Base-by-base conservation (phyloP, 37 sponge, comb jelly and placozoan species). In the Trichoplax adhaerens region DNA sequence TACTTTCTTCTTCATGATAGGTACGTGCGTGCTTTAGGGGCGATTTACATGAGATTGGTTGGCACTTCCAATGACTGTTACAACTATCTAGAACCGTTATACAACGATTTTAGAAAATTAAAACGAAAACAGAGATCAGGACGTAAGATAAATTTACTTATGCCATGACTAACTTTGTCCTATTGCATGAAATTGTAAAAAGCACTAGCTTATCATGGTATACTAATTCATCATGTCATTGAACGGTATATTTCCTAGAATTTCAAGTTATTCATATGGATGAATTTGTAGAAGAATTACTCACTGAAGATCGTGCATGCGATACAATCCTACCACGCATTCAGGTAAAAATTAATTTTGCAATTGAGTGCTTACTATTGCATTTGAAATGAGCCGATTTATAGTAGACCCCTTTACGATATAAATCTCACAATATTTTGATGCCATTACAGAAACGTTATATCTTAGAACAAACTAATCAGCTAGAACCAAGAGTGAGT, bases 71-170 rank as follows among this genome's bases (percentile, higher is more conserved):
- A 81, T 70, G 96, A 91, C 64, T 82, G 85, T 53, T 95, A 90
- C 86, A 94, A 90, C 64, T 94, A 94, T 64, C 75, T 94, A 65
- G 95, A 94, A 71, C 95, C 85, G 0, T 85, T 95, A 48, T 95
- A 87, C 73, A 95, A 91, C 64, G 91, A 95, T 77, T 95, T 87
- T 65, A 76, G 96, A 56, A 95, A 90, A 71, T 60, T 60, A 60
- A 29, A 29, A 56, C 87, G 49, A 91, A 83, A 70, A 68, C 61
- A 54, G 83, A 69, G 76, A 87, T 76, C 61, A 81, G 76, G 69
- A 55, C 73, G 60, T 87, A 87, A 78, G 65, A 83, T 81, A 48
- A 49, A 85, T 72, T 1, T 52, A 1, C 8, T 55, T 56, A 12
- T 7, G 48, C n/a, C 47, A 5, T 52, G 7, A 8, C 29, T 29